phyloP scores from a whole-genome alignment of 2,113 vertebrate species.

The Chelonoidis abingdonii region DNA sequence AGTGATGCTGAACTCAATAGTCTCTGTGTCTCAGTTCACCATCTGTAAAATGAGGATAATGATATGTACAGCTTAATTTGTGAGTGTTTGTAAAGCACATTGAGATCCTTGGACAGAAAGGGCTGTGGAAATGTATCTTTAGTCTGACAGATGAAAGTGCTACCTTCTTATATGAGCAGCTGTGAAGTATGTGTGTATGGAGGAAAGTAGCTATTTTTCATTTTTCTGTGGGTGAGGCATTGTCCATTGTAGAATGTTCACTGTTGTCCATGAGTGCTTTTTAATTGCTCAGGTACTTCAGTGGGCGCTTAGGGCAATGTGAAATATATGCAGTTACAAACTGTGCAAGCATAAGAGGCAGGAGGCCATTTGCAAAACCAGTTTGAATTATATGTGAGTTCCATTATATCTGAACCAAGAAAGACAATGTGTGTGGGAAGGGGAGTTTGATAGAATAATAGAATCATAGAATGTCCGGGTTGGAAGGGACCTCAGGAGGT shows the following conservation, averaged over 20 bases:
- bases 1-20: background rate
- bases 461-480: too few species aligned
- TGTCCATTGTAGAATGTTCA: background rate
- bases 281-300: too few species aligned
- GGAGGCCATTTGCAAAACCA: background rate
- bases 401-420: accelerated
- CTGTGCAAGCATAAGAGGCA: background rate
- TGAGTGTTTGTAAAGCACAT: background rate
- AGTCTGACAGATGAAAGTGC: accelerated
- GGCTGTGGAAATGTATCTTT: background rate
- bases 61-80: background rate
- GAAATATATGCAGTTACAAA: background rate
- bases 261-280: background rate
- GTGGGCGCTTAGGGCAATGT: background rate
- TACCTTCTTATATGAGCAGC: background rate
- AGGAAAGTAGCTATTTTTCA: background rate
- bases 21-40: background rate
- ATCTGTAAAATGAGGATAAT: accelerated
- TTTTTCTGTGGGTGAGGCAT: background rate
- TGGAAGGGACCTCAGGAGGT: too few species aligned
- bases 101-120: too few species aligned
- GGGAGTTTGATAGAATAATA: background rate
- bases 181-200: accelerated
- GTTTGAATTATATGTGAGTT: background rate
- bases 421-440: accelerated